Base-by-base conservation (phyloP, 2,113 vertebrate genomes). In the Oncorhynchus kisutch region DNA sequence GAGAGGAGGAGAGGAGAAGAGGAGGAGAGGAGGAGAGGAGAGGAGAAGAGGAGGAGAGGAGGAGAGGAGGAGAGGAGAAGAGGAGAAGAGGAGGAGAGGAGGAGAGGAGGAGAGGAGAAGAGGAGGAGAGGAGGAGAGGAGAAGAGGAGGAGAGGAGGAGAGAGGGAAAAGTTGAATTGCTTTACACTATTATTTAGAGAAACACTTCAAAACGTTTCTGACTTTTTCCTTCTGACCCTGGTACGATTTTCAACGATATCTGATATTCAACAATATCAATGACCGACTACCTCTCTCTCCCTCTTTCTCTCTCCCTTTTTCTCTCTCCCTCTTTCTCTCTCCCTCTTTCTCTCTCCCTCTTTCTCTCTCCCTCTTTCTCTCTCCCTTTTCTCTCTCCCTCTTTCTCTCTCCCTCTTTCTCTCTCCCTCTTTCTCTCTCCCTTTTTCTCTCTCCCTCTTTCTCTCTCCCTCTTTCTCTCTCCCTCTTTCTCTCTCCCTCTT, bases 261-360 rank as follows among this genome's bases (percentile, higher is more conserved):
- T 39, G 22, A 87, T 79, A 71, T 79, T 54, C 49, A 16, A 16
- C 49, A 54, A 54, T 82, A 45, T 45, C 39, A 45, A 45, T 45
- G 39, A 45, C 8, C 39, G 2, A 11, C 39, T 45, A 45, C 25
- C 51, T 84, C 73, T 11, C 20, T 62, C 59, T 62, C 20, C 5
- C 59, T 25, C 24, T 25, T 25, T 84, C 73, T 11, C 18, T 62
- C 59, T 62, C 18, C 5, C 59, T 22, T 72, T 62, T 57, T 77
- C 77, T 88, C 86, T 7, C 31, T 34, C 86, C 87, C 86, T 75
- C 68, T 62, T 60, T 77, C 77, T 88, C 86, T 6, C 31, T 34
- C 85, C 88, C 86, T 75, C 68, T 62, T 57, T 77, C 77, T 88
- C 86, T 6, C 31, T 34, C 86, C n/a, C n/a, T n/a, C n/a, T n/a